Base-by-base conservation (phyloP, 1,140 invertebrate species). In the Papilio dardanus region DNA sequence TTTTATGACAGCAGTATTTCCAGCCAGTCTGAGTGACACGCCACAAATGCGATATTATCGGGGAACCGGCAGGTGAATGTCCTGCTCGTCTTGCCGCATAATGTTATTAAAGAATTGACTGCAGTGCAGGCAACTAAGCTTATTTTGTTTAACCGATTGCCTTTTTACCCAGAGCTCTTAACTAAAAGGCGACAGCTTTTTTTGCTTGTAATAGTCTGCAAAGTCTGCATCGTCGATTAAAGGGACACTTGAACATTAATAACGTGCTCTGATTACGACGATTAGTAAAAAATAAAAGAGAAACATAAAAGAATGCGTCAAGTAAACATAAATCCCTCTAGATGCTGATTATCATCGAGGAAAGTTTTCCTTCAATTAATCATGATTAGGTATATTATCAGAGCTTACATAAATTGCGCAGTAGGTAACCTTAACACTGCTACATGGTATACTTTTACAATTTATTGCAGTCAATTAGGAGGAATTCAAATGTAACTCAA, bases 401-500 rank as follows among this genome's bases (percentile, higher is more conserved):
- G 7, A 62, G 24, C 10, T 62, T 62, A 62, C 3, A 75, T 33
- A 10, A 74, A 76, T 68, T 76, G 50, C 71, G 68, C 62, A 58
- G 31, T 74, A n/a, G n/a, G n/a, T n/a, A 78, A 74, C 77, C 77
- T 78, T 78, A 74, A 54, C 65, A 69, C 35, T 73, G 71, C 12
- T 40, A 50, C 42, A 19, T 21, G 74, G 69, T 69, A 78, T 78
- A 74, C 71, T 54, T 74, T 78, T 78, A 74, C 77, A 78, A 78
- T 78, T 78, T 76, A 78, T 75, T 78, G 58, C 10, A 54, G 42
- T 16, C 54, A 76, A 78, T 78, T 76, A 78, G 74, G 58, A 54
- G 62, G 71, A 35, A 30, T 73, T 24, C 74, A 78, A 75, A 75
- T 42, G 77, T 78, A 78, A 78, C 54, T 68, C 30, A 40, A 78